A percentile compares a stretch with the other conserved stretches of the same genome.
Conservation (phyloP, 2,113 vertebrate species). For the Leptocoma aspasia region DNA sequence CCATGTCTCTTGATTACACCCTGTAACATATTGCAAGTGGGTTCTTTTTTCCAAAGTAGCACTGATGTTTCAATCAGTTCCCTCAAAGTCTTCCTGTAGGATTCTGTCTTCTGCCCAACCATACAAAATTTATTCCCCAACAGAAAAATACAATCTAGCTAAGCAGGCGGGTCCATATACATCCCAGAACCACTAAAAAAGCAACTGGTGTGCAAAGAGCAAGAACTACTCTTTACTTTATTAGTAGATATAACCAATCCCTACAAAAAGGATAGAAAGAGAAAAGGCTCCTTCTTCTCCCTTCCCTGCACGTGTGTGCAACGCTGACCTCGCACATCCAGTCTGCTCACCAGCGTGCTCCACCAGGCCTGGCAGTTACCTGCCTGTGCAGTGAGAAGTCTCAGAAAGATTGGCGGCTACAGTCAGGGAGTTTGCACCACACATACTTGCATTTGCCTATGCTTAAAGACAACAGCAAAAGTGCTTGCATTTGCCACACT, state of each 20-base stretch:
- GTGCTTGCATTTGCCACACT: neutral
- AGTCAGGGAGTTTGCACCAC: neutral
- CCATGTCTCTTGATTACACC: neutral
- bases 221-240: neutral
- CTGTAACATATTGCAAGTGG: neutral
- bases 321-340: accelerated
- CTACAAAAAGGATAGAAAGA: neutral
- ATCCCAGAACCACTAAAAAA: neutral
- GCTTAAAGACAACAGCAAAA: neutral
- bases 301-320: neutral
- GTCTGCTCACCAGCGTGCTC: neutral
- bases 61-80: neutral
- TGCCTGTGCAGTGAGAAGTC: neutral
- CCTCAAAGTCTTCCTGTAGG: neutral
- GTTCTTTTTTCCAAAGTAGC: neutral
- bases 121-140: neutral
- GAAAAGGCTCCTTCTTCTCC: neutral
- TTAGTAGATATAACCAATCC: neutral
- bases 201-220: neutral
- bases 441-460: neutral
- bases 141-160: neutral
- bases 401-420: neutral
- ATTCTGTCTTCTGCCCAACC: neutral
- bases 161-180: neutral
- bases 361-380: neutral